Base-by-base conservation (phyloP, 1,140 invertebrate species). In the Sweltsa coloradensis region DNA sequence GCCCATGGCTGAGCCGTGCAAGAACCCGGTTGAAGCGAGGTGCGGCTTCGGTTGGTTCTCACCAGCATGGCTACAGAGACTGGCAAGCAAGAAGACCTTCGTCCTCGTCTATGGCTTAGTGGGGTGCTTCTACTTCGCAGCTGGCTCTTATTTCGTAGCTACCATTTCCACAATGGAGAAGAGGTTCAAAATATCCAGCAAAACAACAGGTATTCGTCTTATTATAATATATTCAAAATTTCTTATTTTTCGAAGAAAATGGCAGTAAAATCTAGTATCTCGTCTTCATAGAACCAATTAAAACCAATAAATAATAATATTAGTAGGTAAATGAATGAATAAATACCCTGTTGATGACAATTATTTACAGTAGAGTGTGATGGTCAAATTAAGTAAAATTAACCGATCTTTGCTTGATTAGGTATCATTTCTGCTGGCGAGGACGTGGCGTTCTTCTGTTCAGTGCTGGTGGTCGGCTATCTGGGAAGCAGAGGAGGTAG, bases 101-200 rank as follows among this genome's bases (percentile, higher is more conserved):
- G 39, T 68, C 21, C n/a, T 64, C n/a, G 49, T 57, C 14, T 68
- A 60, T 46, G 61, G 59, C 19, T 36, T 60, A 5, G 41, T 66
- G 5, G 60, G 56, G 0, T 46, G 62, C 4, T 41, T 60, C 0
- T 60, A 66, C 22, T 56, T 58, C 5, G 61, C 62, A 47, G 56
- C 59, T 41, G 63, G 58, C 39, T 57, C 60, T 1, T 69, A 67
- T 49, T 55, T 59, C 19, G 54, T 61, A 11, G 57, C 61, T 5
- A 57, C 58, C 7, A 49, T 68, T 11, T 58, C 60, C 1, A 70
- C 67, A 0, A 25, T 70, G 2, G 66, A 71, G 50, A 69, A 67
- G 49, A 41, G 65, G 24, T 69, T 65, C 46, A 63, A 63, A 23
- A 60, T 68, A 18, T 55, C 60, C 5, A 67, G 61, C 24, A 57